A percentile compares a stretch with the other conserved stretches of the same genome.
Conservation (phyloP, 2,888 invertebrate genomes). For the Chloroclysta siterata region DNA sequence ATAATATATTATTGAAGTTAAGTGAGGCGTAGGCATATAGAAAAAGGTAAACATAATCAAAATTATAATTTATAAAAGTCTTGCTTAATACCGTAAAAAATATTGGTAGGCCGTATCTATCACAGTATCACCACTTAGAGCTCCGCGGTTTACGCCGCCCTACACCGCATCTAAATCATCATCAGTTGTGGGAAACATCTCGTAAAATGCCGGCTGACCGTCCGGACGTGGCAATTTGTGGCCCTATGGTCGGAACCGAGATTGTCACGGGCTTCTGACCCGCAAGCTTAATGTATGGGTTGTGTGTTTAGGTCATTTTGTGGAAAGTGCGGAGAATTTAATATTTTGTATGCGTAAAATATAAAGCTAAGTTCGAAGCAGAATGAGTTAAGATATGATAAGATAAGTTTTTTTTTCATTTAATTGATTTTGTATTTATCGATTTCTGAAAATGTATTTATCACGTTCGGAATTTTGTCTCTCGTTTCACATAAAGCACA, state of each 20-base stretch:
- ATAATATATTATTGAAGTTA: too few species aligned
- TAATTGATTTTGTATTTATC: too few species aligned
- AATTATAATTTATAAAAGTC: too few species aligned
- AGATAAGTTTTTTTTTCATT: too few species aligned
- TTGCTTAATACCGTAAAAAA: too few species aligned
- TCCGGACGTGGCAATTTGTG: conserved; percentile 47
- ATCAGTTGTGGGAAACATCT: conserved; percentile 75
- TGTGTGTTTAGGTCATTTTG: conserved; percentile 33
- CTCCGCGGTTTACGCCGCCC: conserved; percentile 69
- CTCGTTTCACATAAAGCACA: too few species aligned
- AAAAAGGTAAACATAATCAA: too few species aligned
- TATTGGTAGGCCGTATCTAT: conserved; percentile 12
- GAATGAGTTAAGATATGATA: neutral
- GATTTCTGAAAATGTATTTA: too few species aligned
- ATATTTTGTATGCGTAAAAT: conserved; percentile 4
- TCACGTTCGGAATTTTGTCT: too few species aligned
- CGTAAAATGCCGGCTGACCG: conserved; percentile 79
- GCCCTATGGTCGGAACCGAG: conserved; percentile 45
- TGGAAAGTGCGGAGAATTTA: conserved; percentile 8
- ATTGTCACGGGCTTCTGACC: conserved; percentile 40
- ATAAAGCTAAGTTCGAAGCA: neutral
- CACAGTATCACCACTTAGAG: conserved; percentile 11
- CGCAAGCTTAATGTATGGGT: conserved; percentile 24
- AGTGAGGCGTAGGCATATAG: too few species aligned
- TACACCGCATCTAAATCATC: conserved; percentile 80